Base-by-base conservation (phyloP, 2,888 invertebrate genomes). In the Dasysyrphus tricinctus region DNA sequence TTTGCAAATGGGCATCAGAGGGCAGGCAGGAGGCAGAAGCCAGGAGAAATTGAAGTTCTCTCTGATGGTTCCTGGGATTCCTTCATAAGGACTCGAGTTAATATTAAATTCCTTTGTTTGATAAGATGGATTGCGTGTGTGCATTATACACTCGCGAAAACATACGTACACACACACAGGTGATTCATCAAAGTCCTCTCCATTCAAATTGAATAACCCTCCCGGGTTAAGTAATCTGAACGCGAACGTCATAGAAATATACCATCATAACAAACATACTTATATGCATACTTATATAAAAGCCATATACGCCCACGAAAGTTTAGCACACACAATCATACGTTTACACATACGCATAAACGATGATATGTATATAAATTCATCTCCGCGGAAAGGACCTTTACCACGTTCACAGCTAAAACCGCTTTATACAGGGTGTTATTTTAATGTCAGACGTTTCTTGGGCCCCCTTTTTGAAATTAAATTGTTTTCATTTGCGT, bases 31-130 rank as follows among this genome's bases (percentile, higher is more conserved):
- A 24, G 42, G 29, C 19, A 37, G 42, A 7, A 24, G 42, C n/a
- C 19, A 37, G 19, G 1, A 59, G 39, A 37, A 34, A 5, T 12
- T 57, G 57, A 57, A 34, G 32, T 34, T 57, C n/a, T 16, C 11
- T 61, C 12, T 6, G 19, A 14, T 42, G 47, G 47, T 47, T 47
- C 3, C 8, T 44, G 34, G 54, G 19, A 14, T 24, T 49, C 42
- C 12, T 16, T n/a, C 8, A 29, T n/a, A 24, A 70, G 29, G 16
- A 29, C 19, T 67, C 42, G 8, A 59, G 67, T 39, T 65, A 37
- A 80, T 80, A 84, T 80, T 80, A 84, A 84, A 84, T 80, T 84
- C 84, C 84, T 80, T 84, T 84, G 75, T 84, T 84, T 56, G 63
- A 84, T 76, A 80, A 72, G 67, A 59, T 75, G 51, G 19, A 67